Conservation (phyloP, 2,797 vertebrate species). For the Malurus splendens region DNA sequence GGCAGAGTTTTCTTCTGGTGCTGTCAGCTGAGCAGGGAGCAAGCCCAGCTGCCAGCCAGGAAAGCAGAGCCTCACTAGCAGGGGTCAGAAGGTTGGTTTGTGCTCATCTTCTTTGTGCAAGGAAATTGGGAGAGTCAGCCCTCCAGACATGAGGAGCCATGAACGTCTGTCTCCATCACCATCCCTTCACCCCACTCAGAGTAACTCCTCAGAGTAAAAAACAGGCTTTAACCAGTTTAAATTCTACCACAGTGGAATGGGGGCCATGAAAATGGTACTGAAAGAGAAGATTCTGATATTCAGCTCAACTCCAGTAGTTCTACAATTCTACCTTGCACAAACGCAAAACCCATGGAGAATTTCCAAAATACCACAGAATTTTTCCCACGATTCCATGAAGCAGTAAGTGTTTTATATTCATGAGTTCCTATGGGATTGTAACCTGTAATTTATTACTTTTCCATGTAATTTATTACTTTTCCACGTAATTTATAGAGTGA, state of each 20-base stretch:
- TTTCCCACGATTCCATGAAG: background rate
- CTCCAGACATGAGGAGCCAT: background rate
- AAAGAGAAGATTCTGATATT: background rate
- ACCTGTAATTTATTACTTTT: no score
- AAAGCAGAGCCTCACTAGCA: background rate
- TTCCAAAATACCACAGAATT: background rate
- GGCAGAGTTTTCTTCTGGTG: background rate
- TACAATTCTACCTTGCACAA: background rate
- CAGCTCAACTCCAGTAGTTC: background rate
- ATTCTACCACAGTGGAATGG: background rate
- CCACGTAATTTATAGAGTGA: background rate
- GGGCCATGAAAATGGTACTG: background rate
- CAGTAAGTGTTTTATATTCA: background rate
- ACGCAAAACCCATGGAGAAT: background rate
- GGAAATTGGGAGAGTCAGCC: background rate
- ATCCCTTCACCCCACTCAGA: background rate
- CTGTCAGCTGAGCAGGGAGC: background rate
- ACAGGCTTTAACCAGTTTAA: background rate
- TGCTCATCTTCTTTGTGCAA: background rate
- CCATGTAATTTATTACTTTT: background rate
- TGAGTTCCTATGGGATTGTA: background rate
- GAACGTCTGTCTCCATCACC: background rate
- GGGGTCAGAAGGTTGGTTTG: background rate
- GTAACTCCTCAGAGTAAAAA: background rate
- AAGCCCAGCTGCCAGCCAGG: background rate